These are phyloP conservation scores for Steatornis caripensis DNA, from an alignment of 2,113 vertebrate genomes.

Conservation along the genomic window DNA sequence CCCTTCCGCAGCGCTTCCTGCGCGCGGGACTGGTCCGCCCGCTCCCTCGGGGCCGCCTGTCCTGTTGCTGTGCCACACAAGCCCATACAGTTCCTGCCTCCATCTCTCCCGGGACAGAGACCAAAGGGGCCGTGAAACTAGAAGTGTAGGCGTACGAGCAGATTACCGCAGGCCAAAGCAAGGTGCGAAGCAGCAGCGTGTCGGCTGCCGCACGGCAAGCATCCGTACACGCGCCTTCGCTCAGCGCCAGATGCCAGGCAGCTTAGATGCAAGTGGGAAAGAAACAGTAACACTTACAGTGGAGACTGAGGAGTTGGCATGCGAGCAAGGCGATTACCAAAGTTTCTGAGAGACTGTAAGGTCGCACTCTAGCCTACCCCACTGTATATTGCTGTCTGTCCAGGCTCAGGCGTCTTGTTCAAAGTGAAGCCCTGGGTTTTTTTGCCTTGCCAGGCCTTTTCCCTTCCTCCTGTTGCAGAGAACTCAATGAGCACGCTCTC, in stretches of 20 bases:
- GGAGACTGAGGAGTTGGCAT: neutral
- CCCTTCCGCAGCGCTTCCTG: neutral
- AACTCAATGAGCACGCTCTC: neutral
- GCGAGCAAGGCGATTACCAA: neutral
- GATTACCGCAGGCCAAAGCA: neutral
- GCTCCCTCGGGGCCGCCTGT: neutral
- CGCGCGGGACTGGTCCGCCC: no score
- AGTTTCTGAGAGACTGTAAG: neutral
- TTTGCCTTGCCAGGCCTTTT: neutral
- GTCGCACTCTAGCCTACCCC: neutral
- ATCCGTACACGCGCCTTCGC: neutral
- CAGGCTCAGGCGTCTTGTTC: neutral
- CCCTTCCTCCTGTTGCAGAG: neutral
- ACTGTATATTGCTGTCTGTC: neutral
- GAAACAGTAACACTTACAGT: neutral
- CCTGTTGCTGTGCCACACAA: neutral
- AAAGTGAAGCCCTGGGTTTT: neutral
- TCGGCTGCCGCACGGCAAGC: neutral
- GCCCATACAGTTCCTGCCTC: neutral
- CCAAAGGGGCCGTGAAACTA: neutral
- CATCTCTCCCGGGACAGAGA: neutral
- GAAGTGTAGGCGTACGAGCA: accelerated
- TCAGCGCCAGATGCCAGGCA: neutral
- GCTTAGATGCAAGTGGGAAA: neutral
- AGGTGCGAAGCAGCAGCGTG: neutral